Percentiles rank a stretch among this genome's conserved stretches.
phyloP scores from a whole-genome alignment of 2,113 vertebrate genomes.

The Lagopus muta region DNA sequence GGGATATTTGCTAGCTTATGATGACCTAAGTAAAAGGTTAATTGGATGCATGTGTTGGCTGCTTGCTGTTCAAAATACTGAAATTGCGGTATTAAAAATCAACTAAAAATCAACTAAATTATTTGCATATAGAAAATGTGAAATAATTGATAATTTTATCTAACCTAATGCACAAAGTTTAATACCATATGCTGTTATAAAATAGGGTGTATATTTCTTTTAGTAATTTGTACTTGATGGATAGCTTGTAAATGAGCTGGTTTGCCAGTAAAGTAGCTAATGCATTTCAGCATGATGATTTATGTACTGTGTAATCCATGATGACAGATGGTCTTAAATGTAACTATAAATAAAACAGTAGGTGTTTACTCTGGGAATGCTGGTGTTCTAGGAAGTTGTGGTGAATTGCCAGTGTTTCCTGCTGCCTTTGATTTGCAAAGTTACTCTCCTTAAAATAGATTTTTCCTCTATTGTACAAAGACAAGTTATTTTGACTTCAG shows the following conservation, averaged over 20 bases:
- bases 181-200: slow-evolving; percentile 25
- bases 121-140: slow-evolving; percentile 34
- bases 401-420: not conserved
- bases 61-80: slow-evolving; percentile 8
- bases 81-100: slow-evolving; percentile 34
- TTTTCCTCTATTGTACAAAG: not conserved
- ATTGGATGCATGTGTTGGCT: not conserved
- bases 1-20: slow-evolving; percentile 5
- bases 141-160: slow-evolving; percentile 46
- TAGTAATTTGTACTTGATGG: slow-evolving; percentile 34
- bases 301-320: slow-evolving; percentile 49
- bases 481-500: not conserved
- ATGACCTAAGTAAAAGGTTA: slow-evolving; percentile 40
- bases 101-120: not conserved
- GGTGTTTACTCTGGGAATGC: slow-evolving; percentile 40
- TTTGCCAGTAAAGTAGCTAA: slow-evolving; percentile 56
- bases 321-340: slow-evolving; percentile 61
- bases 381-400: not conserved
- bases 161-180: not conserved
- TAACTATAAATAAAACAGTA: slow-evolving; percentile 67
- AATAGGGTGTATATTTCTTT: not conserved
- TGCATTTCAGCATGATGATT: slow-evolving; percentile 62
- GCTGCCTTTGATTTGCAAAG: not conserved
- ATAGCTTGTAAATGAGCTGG: slow-evolving; percentile 56
- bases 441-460: not conserved